Evolutionary conservation across 2,797 vertebrate species (phyloP), one percentile per base, ranked within the genome.

Genomic region (Epinephelus malabaricus): DNA sequence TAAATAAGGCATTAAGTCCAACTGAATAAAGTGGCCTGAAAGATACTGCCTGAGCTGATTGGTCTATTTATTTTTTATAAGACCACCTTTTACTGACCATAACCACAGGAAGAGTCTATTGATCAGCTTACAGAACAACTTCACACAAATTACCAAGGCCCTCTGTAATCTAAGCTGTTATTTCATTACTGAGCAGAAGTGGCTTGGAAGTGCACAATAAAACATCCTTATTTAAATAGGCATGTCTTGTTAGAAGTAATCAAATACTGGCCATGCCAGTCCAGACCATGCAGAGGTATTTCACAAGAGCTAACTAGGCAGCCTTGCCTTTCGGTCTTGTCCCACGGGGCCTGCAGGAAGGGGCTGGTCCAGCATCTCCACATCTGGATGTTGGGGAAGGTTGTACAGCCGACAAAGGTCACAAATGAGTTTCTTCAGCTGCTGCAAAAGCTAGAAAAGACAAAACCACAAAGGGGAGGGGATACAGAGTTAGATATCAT

Each of bases 331-430:
- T 81, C 94, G 84, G 61, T 96, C 96, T 74, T 89, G 95, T 88
- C 82, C 96, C 91, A 99, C 97, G 76, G 98, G 98, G 84, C 97
- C 98, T 60, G 97, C 93, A 53, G 98, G 98, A 23, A 99, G 95
- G 4, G 98, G 98, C 84, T 99, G 98, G 94, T 99, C 98, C 88
- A 99, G 94, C 98, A 99, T 99, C 94, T 99, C 98, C 89, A 99
- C 98, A 94, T 99, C 98, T 12, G 98, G 98, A 94, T 99, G 98
- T 91, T 99, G 97, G 86, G 98, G 98, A 81, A 99, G 97, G 90
- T 99, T 98, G 94, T 99, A 99, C 82, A 99, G 95, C 83, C 97
- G 96, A 94, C 98, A 99, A 87, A 99, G 97, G 93, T 99, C 98
- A 94, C 98, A 99, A 91, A 99, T 98, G 86, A 99, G 95, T 91